Conservation (phyloP, 2,888 invertebrate species). For the Diloba caeruleocephala region DNA sequence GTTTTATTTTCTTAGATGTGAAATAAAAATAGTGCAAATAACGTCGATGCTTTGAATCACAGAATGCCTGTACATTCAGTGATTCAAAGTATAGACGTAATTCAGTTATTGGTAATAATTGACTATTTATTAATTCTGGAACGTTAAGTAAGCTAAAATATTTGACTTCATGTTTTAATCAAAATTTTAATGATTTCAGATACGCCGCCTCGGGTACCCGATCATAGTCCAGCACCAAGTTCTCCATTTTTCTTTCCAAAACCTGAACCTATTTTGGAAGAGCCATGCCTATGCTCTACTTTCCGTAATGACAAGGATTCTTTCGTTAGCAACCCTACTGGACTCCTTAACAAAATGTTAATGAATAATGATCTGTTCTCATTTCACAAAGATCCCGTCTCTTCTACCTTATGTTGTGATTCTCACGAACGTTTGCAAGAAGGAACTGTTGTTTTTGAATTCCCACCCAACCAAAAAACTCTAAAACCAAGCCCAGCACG, state of each 20-base stretch:
- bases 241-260: slow-evolving; percentile 36
- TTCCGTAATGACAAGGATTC: slow-evolving; percentile 61
- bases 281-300: slow-evolving; percentile 72
- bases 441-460: slow-evolving; percentile 71
- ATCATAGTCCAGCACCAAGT: slow-evolving; percentile 27
- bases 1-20: slow-evolving; percentile 2
- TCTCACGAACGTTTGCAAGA: slow-evolving; percentile 77
- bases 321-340: slow-evolving; percentile 61
- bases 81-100: neutral
- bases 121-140: too few relatives aligned
- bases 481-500: slow-evolving; percentile 15
- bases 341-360: slow-evolving; percentile 73
- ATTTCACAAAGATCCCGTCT: slow-evolving; percentile 63
- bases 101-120: neutral
- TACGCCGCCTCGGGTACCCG: slow-evolving; percentile 19
- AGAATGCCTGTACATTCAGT: neutral
- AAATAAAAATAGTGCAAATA: too few relatives aligned
- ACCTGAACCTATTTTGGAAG: slow-evolving; percentile 57
- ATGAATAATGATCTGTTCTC: slow-evolving; percentile 71
- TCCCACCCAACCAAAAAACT: slow-evolving; percentile 60
- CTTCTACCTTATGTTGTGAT: slow-evolving; percentile 74
- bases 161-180: too few relatives aligned
- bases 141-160: too few relatives aligned
- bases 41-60: too few relatives aligned
- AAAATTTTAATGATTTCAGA: slow-evolving; percentile 36